phyloP scores from a whole-genome alignment of 1,140 invertebrate species.

The Macrosteles quadrilineatus region DNA sequence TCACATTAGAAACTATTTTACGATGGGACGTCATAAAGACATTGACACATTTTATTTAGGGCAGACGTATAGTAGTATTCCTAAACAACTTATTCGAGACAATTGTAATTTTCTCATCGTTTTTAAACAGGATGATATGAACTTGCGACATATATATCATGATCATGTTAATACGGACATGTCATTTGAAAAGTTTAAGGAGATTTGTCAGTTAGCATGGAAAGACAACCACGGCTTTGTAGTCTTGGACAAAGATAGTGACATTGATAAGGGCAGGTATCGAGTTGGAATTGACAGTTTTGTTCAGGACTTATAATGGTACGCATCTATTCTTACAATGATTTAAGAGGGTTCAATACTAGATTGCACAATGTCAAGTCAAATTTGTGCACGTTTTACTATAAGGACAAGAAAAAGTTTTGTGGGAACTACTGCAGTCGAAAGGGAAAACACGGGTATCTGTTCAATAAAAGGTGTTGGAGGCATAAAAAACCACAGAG shows the following conservation, averaged over 20 bases:
- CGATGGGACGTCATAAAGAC: conserved; percentile 48
- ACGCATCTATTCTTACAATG: background rate
- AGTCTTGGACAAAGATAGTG: conserved; percentile 43
- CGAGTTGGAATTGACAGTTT: conserved; percentile 34
- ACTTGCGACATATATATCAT: conserved; percentile 49
- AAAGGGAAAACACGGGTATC: background rate
- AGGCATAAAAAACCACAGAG: background rate
- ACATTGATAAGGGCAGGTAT: conserved; percentile 37
- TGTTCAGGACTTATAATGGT: conserved; percentile 33
- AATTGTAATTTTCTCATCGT: conserved; percentile 49
- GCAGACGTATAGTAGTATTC: conserved; percentile 47
- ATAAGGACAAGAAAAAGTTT: background rate
- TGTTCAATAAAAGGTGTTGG: background rate
- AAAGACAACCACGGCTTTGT: conserved; percentile 43
- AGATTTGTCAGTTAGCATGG: conserved; percentile 39
- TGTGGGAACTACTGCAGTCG: conserved; percentile 17
- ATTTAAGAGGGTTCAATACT: background rate
- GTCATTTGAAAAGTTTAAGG: conserved; percentile 36
- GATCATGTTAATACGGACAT: conserved; percentile 51
- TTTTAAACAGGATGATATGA: conserved; percentile 50
- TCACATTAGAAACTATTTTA: conserved; percentile 48
- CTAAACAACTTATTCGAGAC: conserved; percentile 49
- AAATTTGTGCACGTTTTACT: background rate
- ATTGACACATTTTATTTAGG: conserved; percentile 48
- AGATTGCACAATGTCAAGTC: background rate